Percentiles rank a stretch among this genome's conserved stretches.
phyloP scores from a whole-genome alignment of 1,140 invertebrate genomes.

The Chionoecetes opilio region DNA sequence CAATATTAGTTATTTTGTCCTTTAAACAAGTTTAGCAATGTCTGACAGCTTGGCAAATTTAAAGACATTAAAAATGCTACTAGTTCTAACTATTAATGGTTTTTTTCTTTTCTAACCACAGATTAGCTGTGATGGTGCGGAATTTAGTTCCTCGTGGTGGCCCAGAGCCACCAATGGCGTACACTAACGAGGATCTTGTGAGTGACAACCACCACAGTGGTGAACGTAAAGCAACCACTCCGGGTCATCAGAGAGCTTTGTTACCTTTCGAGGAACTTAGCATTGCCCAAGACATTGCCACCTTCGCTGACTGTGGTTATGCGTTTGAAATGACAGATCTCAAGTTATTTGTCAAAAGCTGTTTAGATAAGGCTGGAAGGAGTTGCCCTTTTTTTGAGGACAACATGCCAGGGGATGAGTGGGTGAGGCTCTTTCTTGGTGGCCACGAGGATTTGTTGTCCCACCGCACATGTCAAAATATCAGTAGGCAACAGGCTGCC shows the following conservation, averaged over 20 bases:
- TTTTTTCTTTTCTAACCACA: too few relatives aligned
- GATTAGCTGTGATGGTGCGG: too few relatives aligned
- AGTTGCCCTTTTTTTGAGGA: neutral
- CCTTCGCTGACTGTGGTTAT: constrained; percentile 41
- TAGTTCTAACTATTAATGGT: too few relatives aligned
- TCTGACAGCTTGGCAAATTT: too few relatives aligned
- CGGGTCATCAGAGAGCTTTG: neutral
- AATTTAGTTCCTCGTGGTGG: too few relatives aligned
- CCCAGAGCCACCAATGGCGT: too few relatives aligned
- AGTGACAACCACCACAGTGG: constrained; percentile 44
- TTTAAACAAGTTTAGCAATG: too few relatives aligned
- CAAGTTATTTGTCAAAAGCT: constrained; percentile 36
- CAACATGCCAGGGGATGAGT: constrained; percentile 55
- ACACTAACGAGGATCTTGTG: too few relatives aligned
- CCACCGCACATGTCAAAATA: constrained; percentile 22
- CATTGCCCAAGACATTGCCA: constrained; percentile 24
- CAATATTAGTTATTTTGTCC: too few relatives aligned
- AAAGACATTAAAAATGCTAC: too few relatives aligned
- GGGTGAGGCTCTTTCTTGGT: neutral
- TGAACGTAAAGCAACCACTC: neutral
- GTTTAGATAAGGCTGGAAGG: constrained; percentile 14
- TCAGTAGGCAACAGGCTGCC: neutral
- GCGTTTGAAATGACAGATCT: constrained; percentile 1
- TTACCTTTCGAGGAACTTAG: neutral
- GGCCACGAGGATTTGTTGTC: constrained; percentile 15